Percentiles rank a stretch among this genome's conserved stretches.
Evolutionary conservation across 1,140 invertebrate genomes (phyloP).

Genomic region (Ptiloglossa arizonensis): DNA sequence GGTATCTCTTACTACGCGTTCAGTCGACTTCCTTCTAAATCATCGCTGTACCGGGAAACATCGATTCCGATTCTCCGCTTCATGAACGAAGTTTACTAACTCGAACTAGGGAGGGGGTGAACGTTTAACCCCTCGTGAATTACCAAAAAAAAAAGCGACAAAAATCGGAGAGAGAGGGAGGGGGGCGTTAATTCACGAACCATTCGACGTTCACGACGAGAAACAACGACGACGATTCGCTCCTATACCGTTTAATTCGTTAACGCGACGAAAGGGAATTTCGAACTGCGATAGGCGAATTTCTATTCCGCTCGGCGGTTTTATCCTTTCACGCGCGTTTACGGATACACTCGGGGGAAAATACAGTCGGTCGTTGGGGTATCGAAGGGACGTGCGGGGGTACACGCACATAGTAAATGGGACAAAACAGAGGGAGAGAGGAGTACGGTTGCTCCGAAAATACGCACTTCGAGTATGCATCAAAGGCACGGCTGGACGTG

Average conservation of each 20-base stretch:
- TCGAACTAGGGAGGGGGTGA: background rate
- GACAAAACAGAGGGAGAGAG: background rate
- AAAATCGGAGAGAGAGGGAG: too few relatives aligned
- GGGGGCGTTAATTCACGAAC: too few relatives aligned
- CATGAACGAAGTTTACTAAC: background rate
- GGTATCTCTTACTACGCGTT: background rate
- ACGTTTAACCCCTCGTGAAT: too few relatives aligned
- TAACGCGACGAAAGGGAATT: constrained; percentile 44
- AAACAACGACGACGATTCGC: too few relatives aligned
- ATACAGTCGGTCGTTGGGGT: too few relatives aligned
- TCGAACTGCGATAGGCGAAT: constrained; percentile 7
- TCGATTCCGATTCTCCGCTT: constrained; percentile 9
- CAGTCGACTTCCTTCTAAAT: background rate
- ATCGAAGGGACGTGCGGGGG: too few relatives aligned
- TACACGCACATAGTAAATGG: background rate
- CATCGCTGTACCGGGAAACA: constrained; percentile 9
- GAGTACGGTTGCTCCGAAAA: constrained; percentile 43
- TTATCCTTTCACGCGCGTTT: constrained; percentile 32
- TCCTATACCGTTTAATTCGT: constrained; percentile 47
- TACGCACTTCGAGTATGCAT: constrained; percentile 49
- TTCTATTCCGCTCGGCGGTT: constrained; percentile 37
- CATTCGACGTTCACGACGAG: too few relatives aligned
- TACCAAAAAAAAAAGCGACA: too few relatives aligned
- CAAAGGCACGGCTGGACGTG: constrained; percentile 43
- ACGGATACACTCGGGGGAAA: constrained; percentile 36